These are phyloP conservation scores for Andrena minutula DNA, from an alignment of 2,888 invertebrate genomes.

Conservation along the genomic window DNA sequence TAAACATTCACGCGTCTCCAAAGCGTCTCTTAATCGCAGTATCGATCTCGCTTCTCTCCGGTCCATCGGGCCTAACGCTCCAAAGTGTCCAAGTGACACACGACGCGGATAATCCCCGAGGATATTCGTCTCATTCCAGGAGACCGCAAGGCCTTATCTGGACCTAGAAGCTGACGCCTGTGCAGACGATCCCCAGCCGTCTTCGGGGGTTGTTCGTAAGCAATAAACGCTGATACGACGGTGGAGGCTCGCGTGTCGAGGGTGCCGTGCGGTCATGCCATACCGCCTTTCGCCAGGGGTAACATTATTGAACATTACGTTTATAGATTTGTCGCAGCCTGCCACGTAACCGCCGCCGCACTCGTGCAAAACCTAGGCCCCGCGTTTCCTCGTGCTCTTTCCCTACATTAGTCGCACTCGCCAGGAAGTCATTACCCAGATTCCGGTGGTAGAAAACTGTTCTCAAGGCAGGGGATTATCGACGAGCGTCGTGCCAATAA, in stretches of 20 bases:
- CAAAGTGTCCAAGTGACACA: constrained; percentile 53
- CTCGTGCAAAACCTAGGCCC: not conserved
- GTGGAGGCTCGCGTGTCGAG: constrained; percentile 66
- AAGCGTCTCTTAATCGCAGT: not conserved
- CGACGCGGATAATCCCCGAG: constrained; percentile 64
- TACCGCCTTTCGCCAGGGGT: constrained; percentile 66
- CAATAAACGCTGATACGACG: constrained; percentile 58
- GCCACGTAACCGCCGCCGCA: constrained; percentile 25
- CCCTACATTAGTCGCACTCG: not conserved
- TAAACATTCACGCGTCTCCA: not conserved
- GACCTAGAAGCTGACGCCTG: constrained; percentile 25
- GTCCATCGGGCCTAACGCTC: constrained; percentile 25
- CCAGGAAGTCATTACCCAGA: constrained; percentile 23
- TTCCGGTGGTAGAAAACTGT: not conserved
- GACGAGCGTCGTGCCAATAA: not conserved
- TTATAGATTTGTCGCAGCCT: constrained; percentile 75
- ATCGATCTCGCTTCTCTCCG: constrained; percentile 30
- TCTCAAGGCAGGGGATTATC: constrained; percentile 11
- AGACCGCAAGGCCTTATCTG: constrained; percentile 55
- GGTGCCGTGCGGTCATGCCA: constrained; percentile 77
- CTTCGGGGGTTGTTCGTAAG: constrained; percentile 36
- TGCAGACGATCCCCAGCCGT: constrained; percentile 31
- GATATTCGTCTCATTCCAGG: constrained; percentile 55
- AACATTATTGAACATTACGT: constrained; percentile 77
- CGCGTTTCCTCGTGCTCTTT: not conserved